Evolutionary conservation across 2,113 vertebrate species (phyloP), one percentile per base, ranked within the genome.

Genomic region (Poecilia latipinna): DNA sequence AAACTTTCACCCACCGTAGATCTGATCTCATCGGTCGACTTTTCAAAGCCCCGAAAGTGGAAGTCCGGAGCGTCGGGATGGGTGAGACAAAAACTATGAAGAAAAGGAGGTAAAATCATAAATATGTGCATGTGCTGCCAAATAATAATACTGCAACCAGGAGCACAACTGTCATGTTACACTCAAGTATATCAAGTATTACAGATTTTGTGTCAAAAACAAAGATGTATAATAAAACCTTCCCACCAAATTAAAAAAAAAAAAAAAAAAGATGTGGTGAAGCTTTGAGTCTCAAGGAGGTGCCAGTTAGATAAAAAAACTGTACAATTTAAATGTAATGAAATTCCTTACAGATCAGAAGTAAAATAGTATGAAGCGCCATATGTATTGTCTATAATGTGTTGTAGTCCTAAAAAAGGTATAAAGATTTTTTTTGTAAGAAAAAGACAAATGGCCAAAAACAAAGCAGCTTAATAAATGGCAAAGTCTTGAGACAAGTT

Each of bases 271-370:
- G 35, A 75, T 19, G 51, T 37, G 72, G 68, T 65, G 74, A 89
- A 78, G 65, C 69, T 77, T 78, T 12, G 57, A 76, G 60, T 75
- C 65, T 66, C 1, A 29, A 82, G 62, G 54, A 72, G 68, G 89
- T 94, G 88, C 91, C 93, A 92, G 93, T 68, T 89, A 76, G 89
- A 90, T 90, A 88, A 51, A 75, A 35, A 37, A 37, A 37, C 35
- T 94, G 94, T 96, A 94, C 96, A 95, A 95, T 95, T 96, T 96
- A 95, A 95, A 93, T 92, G 94, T 93, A 93, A 94, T 95, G 92
- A 95, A 94, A 94, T 94, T 94, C 90, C 92, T 94, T 93, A 93
- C 94, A 94, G 95, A 95, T 94, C 92, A 93, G 61, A 91, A 92
- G 80, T 94, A 88, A 90, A 92, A 91, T 95, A 86, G 90, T 90